These are phyloP conservation scores for Moxostoma hubbsi DNA, from an alignment of 2,797 vertebrate genomes.

Conservation along the genomic window DNA sequence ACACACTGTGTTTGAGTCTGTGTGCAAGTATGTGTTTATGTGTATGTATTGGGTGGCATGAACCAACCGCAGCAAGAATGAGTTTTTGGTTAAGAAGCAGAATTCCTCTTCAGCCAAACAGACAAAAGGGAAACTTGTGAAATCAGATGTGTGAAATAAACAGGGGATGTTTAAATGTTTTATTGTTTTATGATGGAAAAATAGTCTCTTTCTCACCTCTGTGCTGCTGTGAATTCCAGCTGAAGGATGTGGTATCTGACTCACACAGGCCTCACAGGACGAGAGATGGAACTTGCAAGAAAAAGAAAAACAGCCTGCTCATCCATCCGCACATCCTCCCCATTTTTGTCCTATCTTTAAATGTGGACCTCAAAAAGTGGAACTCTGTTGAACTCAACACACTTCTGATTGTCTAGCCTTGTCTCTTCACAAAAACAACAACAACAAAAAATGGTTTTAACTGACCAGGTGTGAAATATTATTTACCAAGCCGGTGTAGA, in stretches of 20 bases:
- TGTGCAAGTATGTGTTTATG: not conserved
- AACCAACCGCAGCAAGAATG: not conserved
- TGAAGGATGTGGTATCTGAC: constrained; percentile 45
- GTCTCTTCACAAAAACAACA: no score
- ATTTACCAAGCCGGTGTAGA: not conserved
- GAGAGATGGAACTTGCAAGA: constrained; percentile 5
- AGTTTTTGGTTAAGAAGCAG: not conserved
- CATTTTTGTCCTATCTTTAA: not conserved
- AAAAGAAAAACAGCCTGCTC: constrained; percentile 22
- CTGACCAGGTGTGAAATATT: not conserved
- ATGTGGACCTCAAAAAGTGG: no score
- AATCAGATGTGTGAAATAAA: constrained; percentile 22
- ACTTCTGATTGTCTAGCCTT: not conserved
- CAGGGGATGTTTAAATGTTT: constrained; percentile 33
- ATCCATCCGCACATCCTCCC: constrained; percentile 31
- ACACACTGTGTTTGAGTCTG: no score
- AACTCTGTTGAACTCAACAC: constrained; percentile 29
- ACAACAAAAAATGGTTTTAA: no score
- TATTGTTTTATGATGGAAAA: constrained; percentile 30
- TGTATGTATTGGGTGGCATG: constrained; percentile 2
- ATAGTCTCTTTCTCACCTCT: not conserved
- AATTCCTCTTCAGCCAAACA: constrained; percentile 25
- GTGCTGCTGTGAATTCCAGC: not conserved
- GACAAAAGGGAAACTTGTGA: constrained; percentile 32
- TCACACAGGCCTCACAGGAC: constrained; percentile 27